A percentile compares a stretch with the other conserved stretches of the same genome.
phyloP scores from a whole-genome alignment of 2,113 vertebrate species.

The Otis tarda region DNA sequence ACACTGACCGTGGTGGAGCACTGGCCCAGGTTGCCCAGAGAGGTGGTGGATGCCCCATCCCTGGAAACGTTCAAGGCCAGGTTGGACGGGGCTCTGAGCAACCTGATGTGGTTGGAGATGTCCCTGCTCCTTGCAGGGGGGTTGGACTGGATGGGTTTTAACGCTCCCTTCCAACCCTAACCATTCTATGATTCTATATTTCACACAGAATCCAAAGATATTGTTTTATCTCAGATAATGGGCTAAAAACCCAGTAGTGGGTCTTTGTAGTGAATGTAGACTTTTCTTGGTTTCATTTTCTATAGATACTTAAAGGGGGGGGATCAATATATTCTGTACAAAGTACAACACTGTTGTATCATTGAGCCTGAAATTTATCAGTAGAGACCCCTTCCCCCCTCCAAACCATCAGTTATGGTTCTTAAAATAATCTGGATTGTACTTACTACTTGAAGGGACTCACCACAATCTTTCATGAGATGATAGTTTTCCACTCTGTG shows the following conservation, averaged over 20 bases:
- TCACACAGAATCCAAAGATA: neutral
- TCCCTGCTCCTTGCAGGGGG: too few relatives aligned
- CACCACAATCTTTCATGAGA: accelerated
- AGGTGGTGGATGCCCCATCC: too few relatives aligned
- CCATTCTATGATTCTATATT: too few relatives aligned
- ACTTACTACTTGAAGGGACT: neutral
- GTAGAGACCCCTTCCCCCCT: neutral
- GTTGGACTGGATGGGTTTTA: too few relatives aligned
- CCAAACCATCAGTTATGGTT: neutral
- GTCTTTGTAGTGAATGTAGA: neutral
- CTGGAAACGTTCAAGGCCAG: too few relatives aligned
- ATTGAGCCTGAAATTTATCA: neutral
- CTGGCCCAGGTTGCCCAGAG: too few relatives aligned
- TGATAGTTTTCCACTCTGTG: neutral
- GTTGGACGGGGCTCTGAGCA: too few relatives aligned
- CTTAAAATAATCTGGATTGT: neutral
- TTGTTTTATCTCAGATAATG: neutral
- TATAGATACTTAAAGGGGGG: neutral
- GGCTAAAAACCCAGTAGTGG: neutral
- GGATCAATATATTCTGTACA: neutral
- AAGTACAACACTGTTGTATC: neutral
- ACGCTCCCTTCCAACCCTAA: too few relatives aligned
- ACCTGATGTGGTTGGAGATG: too few relatives aligned
- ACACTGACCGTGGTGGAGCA: too few relatives aligned
- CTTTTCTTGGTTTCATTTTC: neutral